Evolutionary conservation across 2,797 vertebrate genomes (phyloP), one percentile per base, ranked within the genome.

Genomic region (Nyctalus aviator): DNA sequence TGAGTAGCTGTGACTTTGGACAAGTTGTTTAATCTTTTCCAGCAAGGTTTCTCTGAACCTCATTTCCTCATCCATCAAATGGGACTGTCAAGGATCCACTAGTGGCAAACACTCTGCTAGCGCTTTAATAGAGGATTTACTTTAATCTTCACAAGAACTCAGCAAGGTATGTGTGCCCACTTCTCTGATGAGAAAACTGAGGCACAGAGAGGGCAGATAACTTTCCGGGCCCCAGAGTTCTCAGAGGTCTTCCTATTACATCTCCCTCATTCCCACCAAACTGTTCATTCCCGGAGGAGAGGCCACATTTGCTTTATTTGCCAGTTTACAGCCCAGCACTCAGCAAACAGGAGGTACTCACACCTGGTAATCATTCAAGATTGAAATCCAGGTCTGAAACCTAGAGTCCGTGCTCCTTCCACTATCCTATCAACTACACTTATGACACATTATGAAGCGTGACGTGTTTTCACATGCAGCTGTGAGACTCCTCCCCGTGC

Each of bases 1-100:
- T 87, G 41, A 62, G 66, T 14, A 94, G 93, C 93, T 84, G 46
- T 89, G 79, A 94, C 93, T 94, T 57, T 41, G 76, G 72, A 44
- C 27, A 78, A 71, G 57, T 75, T 76, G 86, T 72, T 88, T 83
- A 69, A 82, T 50, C 90, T 85, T 88, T 53, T 41, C 32, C 18
- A 66, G 48, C 41, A 55, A 94, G 46, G 48, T 90, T 84, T 81
- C 55, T 85, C 81, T 81, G 62, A 93, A 68, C 53, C 78, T 96
- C 69, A 20, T 83, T 59, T 95, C 77, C 35, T 93, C 53, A 90
- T 71, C 92, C 32, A 84, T 53, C 90, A 89, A 88, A 89, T 57
- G 17, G 50, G 73, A 37, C 59, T 72, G 30, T 62, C 20, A 32
- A 64, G 69, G 75, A 77, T 25, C 55, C 35, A 41, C 48, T 66